Percentiles rank a stretch among this genome's conserved stretches.
These are phyloP conservation scores for Poecilia velifera DNA, from an alignment of 2,797 vertebrate genomes.

Conservation along the genomic window DNA sequence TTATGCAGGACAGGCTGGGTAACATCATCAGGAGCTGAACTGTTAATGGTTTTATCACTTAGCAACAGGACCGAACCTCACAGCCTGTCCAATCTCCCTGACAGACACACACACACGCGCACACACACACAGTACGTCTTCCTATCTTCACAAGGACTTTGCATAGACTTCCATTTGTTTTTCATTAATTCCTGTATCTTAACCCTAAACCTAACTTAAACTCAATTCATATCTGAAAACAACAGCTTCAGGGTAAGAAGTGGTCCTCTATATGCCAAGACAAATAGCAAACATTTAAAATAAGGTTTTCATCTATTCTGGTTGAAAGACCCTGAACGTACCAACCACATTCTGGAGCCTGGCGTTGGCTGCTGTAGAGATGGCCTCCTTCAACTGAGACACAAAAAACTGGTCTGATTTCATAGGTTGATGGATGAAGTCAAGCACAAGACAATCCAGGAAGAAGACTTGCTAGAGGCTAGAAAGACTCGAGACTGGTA, in stretches of 20 bases:
- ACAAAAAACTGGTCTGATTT: background rate
- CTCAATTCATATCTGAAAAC: too few relatives aligned
- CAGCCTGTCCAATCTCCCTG: slow-evolving; percentile 15
- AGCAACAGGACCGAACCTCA: slow-evolving; percentile 59
- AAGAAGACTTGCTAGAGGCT: background rate
- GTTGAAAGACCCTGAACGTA: background rate
- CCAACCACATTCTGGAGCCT: background rate
- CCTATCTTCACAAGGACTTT: too few relatives aligned
- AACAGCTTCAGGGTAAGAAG: background rate
- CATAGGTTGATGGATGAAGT: background rate
- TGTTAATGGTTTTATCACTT: slow-evolving; percentile 71
- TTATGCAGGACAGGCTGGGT: slow-evolving; percentile 63
- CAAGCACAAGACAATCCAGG: background rate
- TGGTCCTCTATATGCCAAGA: background rate
- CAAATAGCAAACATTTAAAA: background rate
- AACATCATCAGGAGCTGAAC: slow-evolving; percentile 66
- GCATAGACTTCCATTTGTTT: too few relatives aligned
- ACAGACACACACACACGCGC: background rate
- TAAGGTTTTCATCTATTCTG: background rate
- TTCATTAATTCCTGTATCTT: too few relatives aligned
- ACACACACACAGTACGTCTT: too few relatives aligned
- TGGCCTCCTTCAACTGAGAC: background rate
- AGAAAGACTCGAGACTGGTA: background rate
- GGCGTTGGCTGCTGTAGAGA: too few relatives aligned
- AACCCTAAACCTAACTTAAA: too few relatives aligned